Base-by-base conservation (phyloP, 1,140 invertebrate species). In the Protaetia brevitarsis region DNA sequence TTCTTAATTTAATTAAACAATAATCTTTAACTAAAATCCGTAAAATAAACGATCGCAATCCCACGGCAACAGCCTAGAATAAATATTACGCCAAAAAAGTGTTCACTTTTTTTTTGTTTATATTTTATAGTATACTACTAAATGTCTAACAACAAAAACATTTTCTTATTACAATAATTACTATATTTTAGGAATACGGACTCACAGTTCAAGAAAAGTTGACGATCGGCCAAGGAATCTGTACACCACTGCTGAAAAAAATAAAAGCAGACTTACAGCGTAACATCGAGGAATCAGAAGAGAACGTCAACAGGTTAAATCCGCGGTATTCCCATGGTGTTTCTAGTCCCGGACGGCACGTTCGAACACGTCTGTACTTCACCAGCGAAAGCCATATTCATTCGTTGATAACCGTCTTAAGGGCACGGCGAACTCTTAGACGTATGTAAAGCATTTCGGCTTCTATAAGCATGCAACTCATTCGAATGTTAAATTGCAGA, bases 331-430 rank as follows among this genome's bases (percentile, higher is more conserved):
- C 96, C 5, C 95, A 98, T 81, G 97, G 97, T 56, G 97, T 99
- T 56, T 95, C 95, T 51, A 97, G 96, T 78, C 97, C 97, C 56
- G 95, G 97, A 57, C 84, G 98, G 57, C 97, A 99, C 83, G 98
- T 99, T 3, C 83, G 97, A 28, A 98, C 97, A 1, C 85, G 98
- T 10, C 82, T 99, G 2, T 99, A 99, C 80, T 99, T 99, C 78
- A 99, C 98, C 3, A 98, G 95, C 79, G 98, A 99, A 83, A 97
- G 95, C 78, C 98, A 99, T 81, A 95, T 99, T 65, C 98, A 99
- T 81, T 99, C 97, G 4, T 81, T 99, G 62, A 85, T 99, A 45
- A 99, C 96, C 7, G 94, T 99, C 61, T 84, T 99, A 27, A 86
- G 96, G n/a, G 68, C 98, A 94, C 78, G 97, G 97, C 30, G 94